Evolutionary conservation across 2,113 vertebrate genomes (phyloP).

Genomic region (Kryptolebias marmoratus): DNA sequence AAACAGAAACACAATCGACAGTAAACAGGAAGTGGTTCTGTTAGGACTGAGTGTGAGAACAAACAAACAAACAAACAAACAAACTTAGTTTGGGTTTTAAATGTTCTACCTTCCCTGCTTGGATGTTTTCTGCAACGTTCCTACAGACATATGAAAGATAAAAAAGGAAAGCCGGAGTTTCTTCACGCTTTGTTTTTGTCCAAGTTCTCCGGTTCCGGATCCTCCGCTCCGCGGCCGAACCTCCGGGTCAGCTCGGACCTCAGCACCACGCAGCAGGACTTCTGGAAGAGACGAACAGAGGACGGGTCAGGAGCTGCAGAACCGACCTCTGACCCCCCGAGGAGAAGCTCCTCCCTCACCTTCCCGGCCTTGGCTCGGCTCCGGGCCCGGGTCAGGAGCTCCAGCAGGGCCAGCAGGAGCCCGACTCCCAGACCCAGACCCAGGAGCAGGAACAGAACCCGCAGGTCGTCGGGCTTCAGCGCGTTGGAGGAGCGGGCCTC

Average conservation of each 20-base stretch:
- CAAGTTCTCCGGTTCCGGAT: slow-evolving; percentile 65
- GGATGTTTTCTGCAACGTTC: neutral
- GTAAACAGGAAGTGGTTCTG: neutral
- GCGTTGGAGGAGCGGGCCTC: slow-evolving; percentile 47
- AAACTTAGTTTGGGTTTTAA: slow-evolving; percentile 17
- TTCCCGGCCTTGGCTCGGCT: slow-evolving; percentile 79
- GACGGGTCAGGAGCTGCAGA: neutral
- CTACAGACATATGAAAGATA: slow-evolving; percentile 16
- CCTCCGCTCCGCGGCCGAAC: slow-evolving; percentile 73
- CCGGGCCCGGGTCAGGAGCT: slow-evolving; percentile 82
- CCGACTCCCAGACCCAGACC: slow-evolving; percentile 82
- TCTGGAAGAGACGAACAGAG: slow-evolving; percentile 70
- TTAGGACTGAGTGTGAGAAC: neutral
- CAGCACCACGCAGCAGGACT: slow-evolving; percentile 86
- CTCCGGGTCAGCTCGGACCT: slow-evolving; percentile 84
- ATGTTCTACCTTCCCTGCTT: neutral
- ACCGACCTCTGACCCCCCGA: too few relatives aligned
- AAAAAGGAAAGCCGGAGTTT: neutral
- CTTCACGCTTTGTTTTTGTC: slow-evolving; percentile 84
- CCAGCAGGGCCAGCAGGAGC: slow-evolving; percentile 81
- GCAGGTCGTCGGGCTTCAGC: slow-evolving; percentile 78
- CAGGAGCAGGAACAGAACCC: slow-evolving; percentile 85
- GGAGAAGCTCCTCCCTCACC: slow-evolving; percentile 61
- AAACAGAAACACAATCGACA: neutral
- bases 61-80: too few relatives aligned